Evolutionary conservation across 2,888 invertebrate genomes (phyloP), one percentile per base, ranked within the genome.

Genomic region (Folsomia candida): DNA sequence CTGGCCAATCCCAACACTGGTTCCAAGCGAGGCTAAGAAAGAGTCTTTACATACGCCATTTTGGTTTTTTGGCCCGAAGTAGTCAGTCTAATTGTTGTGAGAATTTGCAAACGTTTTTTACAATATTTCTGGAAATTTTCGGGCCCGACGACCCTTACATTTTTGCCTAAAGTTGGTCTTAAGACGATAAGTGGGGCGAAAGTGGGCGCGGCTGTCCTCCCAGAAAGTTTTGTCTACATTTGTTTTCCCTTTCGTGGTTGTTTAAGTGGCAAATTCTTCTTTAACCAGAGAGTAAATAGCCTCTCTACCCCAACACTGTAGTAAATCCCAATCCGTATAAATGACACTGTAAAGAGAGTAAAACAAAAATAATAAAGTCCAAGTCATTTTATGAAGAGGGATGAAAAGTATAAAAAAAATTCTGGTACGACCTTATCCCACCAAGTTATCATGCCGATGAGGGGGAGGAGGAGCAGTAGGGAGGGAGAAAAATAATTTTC

Each of bases 21-120:
- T 72, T 67, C 62, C 69, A 72, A 67, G 60, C 51, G 51, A 51
- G 29, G 65, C 37, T 67, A 71, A 71, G 71, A 71, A 71, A 71
- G 71, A 73, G 68, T 71, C 71, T 71, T 67, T 62, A 63, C 54
- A 73, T 72, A 76, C 78, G 78, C 78, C 78, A 78, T 78, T 78
- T 78, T 78, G 78, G 78, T 76, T 78, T 78, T 75, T 76, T 76
- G 78, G 76, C 73, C 76, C 73, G 74, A 71, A 74, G 76, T 73
- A 72, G 71, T 74, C 67, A 76, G 72, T 74, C 76, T 71, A 76
- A 75, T 70, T 54, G 70, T 65, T 57, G 27, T 51, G 27, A 57
- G 54, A 65, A 47, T 65, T 65, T 54, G 65, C 65, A 65, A n/a
- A 65, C 65, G 24, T 51, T 65, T 54, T 65, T 27, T 54, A 26